Evolutionary conservation across 2,888 invertebrate species (phyloP), one percentile per base, ranked within the genome.

Genomic region (Mechanitis mazaeus): DNA sequence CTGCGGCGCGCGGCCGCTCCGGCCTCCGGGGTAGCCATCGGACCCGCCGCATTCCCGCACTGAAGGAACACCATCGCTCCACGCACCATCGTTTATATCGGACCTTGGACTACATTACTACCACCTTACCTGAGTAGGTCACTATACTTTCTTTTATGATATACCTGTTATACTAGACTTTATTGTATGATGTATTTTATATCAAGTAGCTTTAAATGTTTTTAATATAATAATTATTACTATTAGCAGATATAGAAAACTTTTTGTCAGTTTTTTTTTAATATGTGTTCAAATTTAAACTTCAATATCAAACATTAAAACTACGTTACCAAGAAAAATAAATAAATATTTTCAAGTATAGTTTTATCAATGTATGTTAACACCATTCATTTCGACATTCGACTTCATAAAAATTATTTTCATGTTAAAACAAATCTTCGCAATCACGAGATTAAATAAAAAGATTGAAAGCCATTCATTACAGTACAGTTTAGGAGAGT

Each of bases 41-140:
- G 50, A n/a, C 50, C 31, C 76, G 69, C 68, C 72, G 72, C 71
- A 72, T 68, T 61, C 79, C 81, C 69, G 72, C 74, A 72, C 75
- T 73, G 69, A 63, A 70, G 55, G 61, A 70, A 69, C 72, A 73
- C 73, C 72, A 73, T 71, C 68, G 72, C 72, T 68, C 67, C 67
- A 81, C 80, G 78, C 81, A 82, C 85, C 85, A 84, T 86, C 81
- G 83, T 82, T 83, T 83, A 83, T 85, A 86, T 83, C 80, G 72
- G 80, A 80, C 87, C 87, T 88, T 86, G 88, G 79, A 70, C 87
- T 80, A 87, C 78, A 84, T 84, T 80, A 80, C 76, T 76, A 68
- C 65, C 65, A 68, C 65, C 65, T 64, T 64, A 56, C 55, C 59
- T 47, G 9, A 50, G 45, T 42, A 50, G 50, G 50, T 50, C 50